Evolutionary conservation across 2,113 vertebrate species (phyloP), one percentile per base, ranked within the genome.

Genomic region (Hemichromis elongatus): DNA sequence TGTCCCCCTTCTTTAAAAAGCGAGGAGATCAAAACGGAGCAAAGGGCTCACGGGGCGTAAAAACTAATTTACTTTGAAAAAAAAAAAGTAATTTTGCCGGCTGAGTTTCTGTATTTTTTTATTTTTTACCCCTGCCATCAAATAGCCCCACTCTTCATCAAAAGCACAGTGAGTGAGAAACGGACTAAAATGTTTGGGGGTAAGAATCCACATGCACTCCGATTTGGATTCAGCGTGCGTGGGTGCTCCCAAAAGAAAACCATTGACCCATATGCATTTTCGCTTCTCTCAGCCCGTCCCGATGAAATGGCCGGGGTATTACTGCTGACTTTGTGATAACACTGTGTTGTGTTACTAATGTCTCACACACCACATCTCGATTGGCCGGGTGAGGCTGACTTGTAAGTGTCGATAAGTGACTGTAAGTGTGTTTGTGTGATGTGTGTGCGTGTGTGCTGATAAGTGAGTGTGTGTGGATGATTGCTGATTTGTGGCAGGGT

Each of bases 251-350:
- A 86, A 88, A 90, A 84, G 83, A 54, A 84, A 87, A 80, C 81
- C 59, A 28, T 21, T 90, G 89, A 94, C 92, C 92, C 86, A 45
- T 37, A 63, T 79, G 88, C 88, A 84, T 88, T 90, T 57, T 37
- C 9, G 10, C 47, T 82, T 79, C 83, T 91, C 90, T 77, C 79
- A 26, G 50, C n/a, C 42, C 11, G 61, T 42, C 33, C 87, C 91
- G 93, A 95, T 95, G 93, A 95, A 95, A 93, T 89, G 66, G 79
- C 89, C 88, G 26, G 84, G 52, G 77, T 84, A 93, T 94, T 93
- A 92, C 93, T 95, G 93, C 90, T 93, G 95, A 95, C 95, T 95
- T 95, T 96, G 93, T 93, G 94, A 96, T 95, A 95, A 94, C 86
- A 78, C 89, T 11, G 13, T 59, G 45, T 56, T 75, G n/a, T 56